Percentiles rank a stretch among this genome's conserved stretches.
These are phyloP conservation scores for Bubalus kerabau DNA, from an alignment of 2,113 vertebrate species.

Conservation along the genomic window DNA sequence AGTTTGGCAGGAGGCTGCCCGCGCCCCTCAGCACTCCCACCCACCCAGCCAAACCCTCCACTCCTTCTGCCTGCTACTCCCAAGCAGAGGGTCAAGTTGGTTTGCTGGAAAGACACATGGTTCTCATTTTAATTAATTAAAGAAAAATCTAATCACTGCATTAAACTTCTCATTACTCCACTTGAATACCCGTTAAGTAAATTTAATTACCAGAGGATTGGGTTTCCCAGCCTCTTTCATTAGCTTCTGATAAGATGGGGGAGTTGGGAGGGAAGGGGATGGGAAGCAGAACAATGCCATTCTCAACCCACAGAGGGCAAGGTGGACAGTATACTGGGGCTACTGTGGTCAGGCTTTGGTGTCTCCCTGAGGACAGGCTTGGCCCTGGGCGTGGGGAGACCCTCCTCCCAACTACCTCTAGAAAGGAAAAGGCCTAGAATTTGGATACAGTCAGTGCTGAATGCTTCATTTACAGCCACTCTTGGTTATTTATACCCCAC, in stretches of 20 bases:
- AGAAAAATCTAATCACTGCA: constrained; percentile 87
- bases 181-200: constrained; percentile 86
- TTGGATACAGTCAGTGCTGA: not conserved
- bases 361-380: not conserved
- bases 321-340: not conserved
- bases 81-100: constrained; percentile 71
- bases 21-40: not conserved
- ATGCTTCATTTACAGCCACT: not conserved
- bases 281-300: not conserved
- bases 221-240: constrained; percentile 82
- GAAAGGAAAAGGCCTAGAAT: not conserved
- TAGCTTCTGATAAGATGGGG: constrained; percentile 78
- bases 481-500: not conserved
- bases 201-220: constrained; percentile 85
- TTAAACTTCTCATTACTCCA: constrained; percentile 88
- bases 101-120: constrained; percentile 77
- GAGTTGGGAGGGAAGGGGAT: not conserved
- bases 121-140: constrained; percentile 87
- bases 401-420: not conserved
- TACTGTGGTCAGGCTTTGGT: not conserved
- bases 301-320: not conserved
- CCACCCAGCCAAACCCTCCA: constrained; percentile 44
- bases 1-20: rapidly evolving
- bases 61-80: not conserved
- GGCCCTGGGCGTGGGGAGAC: not conserved